Evolutionary conservation across 2,888 invertebrate genomes (phyloP).

Genomic region (Pterostichus niger): DNA sequence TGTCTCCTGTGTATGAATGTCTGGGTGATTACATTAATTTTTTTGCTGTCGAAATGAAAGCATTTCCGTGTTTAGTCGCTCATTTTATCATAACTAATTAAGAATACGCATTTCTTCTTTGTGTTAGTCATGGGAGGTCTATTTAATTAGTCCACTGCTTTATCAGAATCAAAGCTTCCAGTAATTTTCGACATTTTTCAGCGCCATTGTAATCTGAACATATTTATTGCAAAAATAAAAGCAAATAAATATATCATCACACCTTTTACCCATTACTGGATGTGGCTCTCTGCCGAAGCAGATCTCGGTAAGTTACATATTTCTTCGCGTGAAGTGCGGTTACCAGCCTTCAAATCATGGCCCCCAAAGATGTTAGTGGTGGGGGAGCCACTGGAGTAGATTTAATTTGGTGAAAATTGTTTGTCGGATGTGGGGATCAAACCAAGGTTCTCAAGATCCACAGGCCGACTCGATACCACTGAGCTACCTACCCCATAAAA

Average conservation of each 20-base stretch:
- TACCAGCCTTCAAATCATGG: too few relatives aligned
- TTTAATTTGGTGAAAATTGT: too few relatives aligned
- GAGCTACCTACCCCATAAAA: background rate
- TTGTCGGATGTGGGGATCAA: too few relatives aligned
- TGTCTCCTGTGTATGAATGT: conserved; percentile 7
- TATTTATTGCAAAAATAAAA: conserved; percentile 32
- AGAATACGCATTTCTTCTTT: conserved; percentile 55
- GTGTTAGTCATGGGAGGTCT: conserved; percentile 62
- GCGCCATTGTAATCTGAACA: conserved; percentile 33
- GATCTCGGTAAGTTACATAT: too few relatives aligned
- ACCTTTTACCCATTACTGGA: too few relatives aligned
- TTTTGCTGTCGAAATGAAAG: conserved; percentile 56
- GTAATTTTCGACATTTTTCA: conserved; percentile 52
- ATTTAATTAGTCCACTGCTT: conserved; percentile 56
- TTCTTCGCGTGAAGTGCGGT: too few relatives aligned
- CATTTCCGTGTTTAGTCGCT: conserved; percentile 55
- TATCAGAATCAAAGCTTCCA: conserved; percentile 38
- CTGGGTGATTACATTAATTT: conserved; percentile 5
- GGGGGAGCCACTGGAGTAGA: too few relatives aligned
- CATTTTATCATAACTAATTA: conserved; percentile 64
- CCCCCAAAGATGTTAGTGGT: too few relatives aligned
- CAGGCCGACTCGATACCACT: too few relatives aligned
- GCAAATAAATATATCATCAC: background rate
- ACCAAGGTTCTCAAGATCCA: too few relatives aligned
- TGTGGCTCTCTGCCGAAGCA: too few relatives aligned